Percentiles rank a stretch among this genome's conserved stretches.
Conservation (phyloP, 64 coral and sea anemone species). For the Porites australiensis region DNA sequence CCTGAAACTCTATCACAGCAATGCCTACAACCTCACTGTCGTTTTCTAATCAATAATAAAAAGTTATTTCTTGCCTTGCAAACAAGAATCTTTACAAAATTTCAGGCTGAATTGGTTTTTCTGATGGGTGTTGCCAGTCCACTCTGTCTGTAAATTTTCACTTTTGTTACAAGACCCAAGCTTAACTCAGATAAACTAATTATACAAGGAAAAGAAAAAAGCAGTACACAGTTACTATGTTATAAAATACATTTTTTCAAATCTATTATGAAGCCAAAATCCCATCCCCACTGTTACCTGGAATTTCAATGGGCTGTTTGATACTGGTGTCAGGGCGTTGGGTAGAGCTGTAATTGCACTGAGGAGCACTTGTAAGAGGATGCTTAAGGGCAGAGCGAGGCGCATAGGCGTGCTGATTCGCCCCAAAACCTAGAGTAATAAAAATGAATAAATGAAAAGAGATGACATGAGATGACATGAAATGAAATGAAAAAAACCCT, state of each 20-base stretch:
- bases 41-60: too few relatives aligned
- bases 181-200: too few relatives aligned
- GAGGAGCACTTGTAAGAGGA: too few relatives aligned
- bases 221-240: constrained; percentile 28
- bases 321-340: too few relatives aligned
- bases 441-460: too few relatives aligned
- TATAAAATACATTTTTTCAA: constrained; percentile 22
- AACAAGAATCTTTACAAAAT: constrained; percentile 42
- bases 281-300: constrained; percentile 46
- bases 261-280: constrained; percentile 28
- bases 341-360: too few relatives aligned
- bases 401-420: too few relatives aligned
- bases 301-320: constrained; percentile 46
- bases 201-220: too few relatives aligned
- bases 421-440: too few relatives aligned
- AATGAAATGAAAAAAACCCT: too few relatives aligned
- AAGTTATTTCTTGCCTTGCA: constrained; percentile 41
- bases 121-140: constrained; percentile 34
- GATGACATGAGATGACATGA: too few relatives aligned
- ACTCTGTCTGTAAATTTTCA: constrained; percentile 21
- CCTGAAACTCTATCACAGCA: constrained; percentile 41
- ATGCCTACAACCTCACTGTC: constrained; percentile 22
- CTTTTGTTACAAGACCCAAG: constrained; percentile 28
- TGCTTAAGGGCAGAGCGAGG: too few relatives aligned
- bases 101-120: constrained; percentile 48